phyloP scores from a whole-genome alignment of 2,113 vertebrate species.

The Thamnaconus septentrionalis region DNA sequence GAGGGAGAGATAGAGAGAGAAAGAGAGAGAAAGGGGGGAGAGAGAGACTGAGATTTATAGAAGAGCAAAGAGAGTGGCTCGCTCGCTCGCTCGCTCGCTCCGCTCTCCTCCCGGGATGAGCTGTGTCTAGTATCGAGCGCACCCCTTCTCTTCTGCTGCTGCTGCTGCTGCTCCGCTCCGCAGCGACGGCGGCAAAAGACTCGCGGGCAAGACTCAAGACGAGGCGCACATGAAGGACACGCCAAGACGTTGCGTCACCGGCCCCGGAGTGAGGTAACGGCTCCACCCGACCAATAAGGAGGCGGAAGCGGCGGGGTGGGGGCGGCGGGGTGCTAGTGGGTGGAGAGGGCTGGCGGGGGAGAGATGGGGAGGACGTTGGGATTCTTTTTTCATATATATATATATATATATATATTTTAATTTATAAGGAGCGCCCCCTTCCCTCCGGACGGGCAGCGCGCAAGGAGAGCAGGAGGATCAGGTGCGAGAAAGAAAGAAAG shows the following conservation, averaged over 20 bases:
- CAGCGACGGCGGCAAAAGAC: conserved; percentile 49
- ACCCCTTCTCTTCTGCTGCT: conserved; percentile 41
- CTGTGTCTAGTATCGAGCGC: conserved; percentile 54
- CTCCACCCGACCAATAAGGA: conserved; percentile 75
- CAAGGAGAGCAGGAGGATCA: no score
- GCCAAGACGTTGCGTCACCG: conserved; percentile 71
- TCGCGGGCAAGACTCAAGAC: conserved; percentile 46
- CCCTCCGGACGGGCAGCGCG: no score
- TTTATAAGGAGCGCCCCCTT: no score
- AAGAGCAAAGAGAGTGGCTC: conserved; percentile 29
- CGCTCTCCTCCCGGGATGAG: conserved; percentile 63
- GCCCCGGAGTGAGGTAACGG: conserved; percentile 62
- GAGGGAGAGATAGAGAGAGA: background rate
- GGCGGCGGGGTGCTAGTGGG: no score
- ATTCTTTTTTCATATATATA: no score
- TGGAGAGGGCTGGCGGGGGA: no score
- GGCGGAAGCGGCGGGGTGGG: conserved; percentile 34
- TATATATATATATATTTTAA: no score
- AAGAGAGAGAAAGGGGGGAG: background rate
- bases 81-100: conserved; percentile 59
- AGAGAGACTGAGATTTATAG: conserved; percentile 2
- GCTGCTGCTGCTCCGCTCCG: conserved; percentile 13
- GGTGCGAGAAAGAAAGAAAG: no score
- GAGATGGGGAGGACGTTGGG: no score
- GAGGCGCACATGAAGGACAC: conserved; percentile 65